Conservation (phyloP, 2,113 vertebrate species). For the Gavialis gangeticus region DNA sequence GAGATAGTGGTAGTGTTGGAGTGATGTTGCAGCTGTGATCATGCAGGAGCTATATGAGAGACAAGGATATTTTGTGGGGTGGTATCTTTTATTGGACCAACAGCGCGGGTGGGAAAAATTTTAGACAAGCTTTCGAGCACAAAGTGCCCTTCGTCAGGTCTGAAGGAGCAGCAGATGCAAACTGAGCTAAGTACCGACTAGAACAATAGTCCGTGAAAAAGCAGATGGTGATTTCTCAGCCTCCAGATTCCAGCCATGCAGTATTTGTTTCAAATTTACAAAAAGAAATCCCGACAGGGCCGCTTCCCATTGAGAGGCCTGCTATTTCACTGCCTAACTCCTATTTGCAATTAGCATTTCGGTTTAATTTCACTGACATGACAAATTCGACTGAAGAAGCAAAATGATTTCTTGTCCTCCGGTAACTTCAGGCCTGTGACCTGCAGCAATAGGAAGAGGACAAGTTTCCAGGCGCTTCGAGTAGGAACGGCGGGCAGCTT, state of each 20-base stretch:
- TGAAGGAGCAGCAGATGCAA: no score
- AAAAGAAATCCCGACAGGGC: neutral
- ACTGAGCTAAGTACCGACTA: no score
- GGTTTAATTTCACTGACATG: conserved; percentile 6
- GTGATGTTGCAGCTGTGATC: no score
- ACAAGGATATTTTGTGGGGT: no score
- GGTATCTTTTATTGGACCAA: no score
- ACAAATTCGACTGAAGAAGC: neutral
- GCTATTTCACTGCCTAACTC: neutral
- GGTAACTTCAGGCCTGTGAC: neutral
- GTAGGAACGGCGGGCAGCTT: neutral
- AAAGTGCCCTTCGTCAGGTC: no score
- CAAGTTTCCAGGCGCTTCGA: neutral
- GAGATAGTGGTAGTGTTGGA: no score
- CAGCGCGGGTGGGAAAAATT: no score
- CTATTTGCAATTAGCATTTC: neutral
- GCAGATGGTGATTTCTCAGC: neutral
- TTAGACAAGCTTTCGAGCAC: no score
- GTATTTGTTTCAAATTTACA: neutral
- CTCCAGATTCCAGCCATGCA: neutral
- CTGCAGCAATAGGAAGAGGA: neutral
- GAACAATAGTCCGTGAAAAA: neutral
- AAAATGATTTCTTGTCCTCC: neutral
- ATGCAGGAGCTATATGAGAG: no score
- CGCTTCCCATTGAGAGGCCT: neutral